Conservation (phyloP, 2,888 invertebrate genomes). For the Protonemura montana region DNA sequence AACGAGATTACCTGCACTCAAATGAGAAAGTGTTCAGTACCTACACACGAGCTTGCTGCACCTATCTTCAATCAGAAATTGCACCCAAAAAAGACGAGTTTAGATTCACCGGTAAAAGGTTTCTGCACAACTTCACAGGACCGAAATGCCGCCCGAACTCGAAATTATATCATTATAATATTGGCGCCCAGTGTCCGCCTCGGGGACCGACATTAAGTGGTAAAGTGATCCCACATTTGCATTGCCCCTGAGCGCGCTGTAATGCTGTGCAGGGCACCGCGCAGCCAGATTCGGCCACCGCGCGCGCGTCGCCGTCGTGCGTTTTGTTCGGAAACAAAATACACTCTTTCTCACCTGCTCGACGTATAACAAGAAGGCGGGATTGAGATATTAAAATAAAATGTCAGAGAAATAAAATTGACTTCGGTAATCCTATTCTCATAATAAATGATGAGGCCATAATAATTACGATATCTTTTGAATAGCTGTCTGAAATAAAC, state of each 20-base stretch:
- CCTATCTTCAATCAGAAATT: neutral
- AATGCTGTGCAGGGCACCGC: neutral
- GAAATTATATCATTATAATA: neutral
- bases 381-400: constrained; percentile 5
- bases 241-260: neutral
- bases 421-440: constrained; percentile 1
- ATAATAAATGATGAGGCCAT: constrained; percentile 28
- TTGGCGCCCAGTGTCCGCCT: neutral
- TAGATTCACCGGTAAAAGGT: neutral
- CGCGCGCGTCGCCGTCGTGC: neutral
- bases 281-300: too few species aligned
- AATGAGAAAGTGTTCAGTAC: neutral
- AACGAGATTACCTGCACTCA: neutral
- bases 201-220: neutral
- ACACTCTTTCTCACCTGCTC: neutral
- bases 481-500: constrained; percentile 32
- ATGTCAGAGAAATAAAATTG: neutral
- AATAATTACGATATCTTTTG: constrained; percentile 35
- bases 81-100: neutral
- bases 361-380: neutral
- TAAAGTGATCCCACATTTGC: neutral
- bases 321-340: neutral
- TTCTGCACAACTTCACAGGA: neutral
- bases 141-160: neutral
- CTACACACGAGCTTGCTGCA: neutral